Conservation (phyloP, 2,113 vertebrate species). For the Tenebrosternarchus preto region DNA sequence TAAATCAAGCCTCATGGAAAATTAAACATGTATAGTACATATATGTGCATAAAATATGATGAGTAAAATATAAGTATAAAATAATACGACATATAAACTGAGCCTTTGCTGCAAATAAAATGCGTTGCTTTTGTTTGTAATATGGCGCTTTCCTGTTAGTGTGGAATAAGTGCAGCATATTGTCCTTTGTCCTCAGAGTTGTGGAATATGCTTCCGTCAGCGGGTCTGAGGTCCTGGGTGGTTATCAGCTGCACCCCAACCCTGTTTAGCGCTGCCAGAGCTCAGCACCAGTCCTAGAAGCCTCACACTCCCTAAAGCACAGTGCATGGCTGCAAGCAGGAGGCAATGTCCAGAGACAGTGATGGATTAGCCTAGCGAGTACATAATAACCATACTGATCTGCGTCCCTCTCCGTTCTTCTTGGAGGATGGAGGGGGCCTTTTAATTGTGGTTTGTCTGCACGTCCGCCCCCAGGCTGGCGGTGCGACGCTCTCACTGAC, state of each 20-base stretch:
- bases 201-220: constrained; percentile 21
- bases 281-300: constrained; percentile 39
- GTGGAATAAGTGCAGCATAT: too few species aligned
- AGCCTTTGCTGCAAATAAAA: neutral
- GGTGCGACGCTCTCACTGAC: constrained; percentile 28
- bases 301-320: constrained; percentile 25
- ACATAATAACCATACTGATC: constrained; percentile 71
- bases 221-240: constrained; percentile 2
- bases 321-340: constrained; percentile 54
- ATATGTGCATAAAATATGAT: too few species aligned
- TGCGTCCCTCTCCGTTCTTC: constrained; percentile 60
- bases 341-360: constrained; percentile 62
- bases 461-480: constrained; percentile 60
- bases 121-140: neutral
- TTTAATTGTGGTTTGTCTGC: constrained; percentile 71
- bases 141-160: neutral
- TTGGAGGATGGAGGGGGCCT: constrained; percentile 59
- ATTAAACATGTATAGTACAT: too few species aligned
- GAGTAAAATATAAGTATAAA: too few species aligned
- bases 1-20: neutral
- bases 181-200: neutral
- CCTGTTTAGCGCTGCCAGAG: constrained; percentile 12
- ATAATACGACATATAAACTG: too few species aligned
- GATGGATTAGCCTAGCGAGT: constrained; percentile 72
- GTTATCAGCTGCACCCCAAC: neutral